These are phyloP conservation scores for Acropternis orthonyx DNA, from an alignment of 2,797 vertebrate genomes.

Conservation along the genomic window DNA sequence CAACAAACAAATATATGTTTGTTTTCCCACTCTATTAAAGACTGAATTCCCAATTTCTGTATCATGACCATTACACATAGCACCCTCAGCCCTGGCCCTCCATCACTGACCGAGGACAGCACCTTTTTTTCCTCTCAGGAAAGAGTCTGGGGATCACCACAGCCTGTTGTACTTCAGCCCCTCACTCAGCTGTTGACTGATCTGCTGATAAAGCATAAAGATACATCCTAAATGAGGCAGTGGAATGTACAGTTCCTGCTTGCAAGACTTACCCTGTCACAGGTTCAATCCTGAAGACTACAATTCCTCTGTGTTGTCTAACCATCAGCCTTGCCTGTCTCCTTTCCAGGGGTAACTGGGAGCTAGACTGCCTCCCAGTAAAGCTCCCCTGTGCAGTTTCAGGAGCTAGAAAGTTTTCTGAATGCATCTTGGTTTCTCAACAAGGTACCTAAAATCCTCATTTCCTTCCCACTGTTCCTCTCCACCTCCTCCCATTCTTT, in stretches of 20 bases:
- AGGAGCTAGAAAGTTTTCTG: neutral
- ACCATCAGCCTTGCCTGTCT: neutral
- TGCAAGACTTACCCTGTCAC: neutral
- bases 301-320: neutral
- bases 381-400: neutral
- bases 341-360: neutral
- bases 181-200: neutral
- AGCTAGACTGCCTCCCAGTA: neutral
- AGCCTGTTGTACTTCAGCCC: neutral
- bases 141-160: neutral
- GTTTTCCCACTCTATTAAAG: neutral
- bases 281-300: neutral
- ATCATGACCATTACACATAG: neutral
- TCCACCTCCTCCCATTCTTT: neutral
- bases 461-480: neutral
- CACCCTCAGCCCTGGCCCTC: rapidly evolving
- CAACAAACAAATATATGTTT: neutral
- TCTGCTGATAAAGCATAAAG: neutral
- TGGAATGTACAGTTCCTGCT: neutral
- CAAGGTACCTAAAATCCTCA: neutral
- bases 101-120: neutral
- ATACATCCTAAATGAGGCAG: neutral
- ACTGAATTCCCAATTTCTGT: neutral
- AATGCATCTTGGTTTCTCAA: neutral
- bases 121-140: neutral